phyloP scores from a whole-genome alignment of 2,797 vertebrate species.

The Pseudochirops corinnae region DNA sequence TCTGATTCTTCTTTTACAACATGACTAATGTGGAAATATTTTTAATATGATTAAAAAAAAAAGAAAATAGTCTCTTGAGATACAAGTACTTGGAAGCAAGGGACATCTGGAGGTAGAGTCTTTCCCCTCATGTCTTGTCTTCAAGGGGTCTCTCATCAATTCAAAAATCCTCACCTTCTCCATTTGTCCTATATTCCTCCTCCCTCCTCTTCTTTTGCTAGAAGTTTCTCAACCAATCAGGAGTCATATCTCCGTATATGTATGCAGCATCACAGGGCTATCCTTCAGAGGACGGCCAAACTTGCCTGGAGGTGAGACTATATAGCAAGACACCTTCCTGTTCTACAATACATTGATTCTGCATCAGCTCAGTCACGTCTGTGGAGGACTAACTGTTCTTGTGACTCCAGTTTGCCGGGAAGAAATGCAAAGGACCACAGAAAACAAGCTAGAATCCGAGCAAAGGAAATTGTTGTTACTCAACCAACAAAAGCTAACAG shows the following conservation, averaged over 20 bases:
- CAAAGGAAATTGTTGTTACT: not conserved
- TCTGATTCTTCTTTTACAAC: no score
- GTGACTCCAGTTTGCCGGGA: not conserved
- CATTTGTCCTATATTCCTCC: not conserved
- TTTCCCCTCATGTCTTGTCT: not conserved
- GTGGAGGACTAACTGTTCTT: not conserved
- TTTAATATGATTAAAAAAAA: no score
- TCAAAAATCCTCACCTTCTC: not conserved
- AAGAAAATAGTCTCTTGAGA: not conserved
- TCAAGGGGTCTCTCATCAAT: not conserved
- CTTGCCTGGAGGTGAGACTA: not conserved
- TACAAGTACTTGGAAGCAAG: not conserved
- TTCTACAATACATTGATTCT: not conserved
- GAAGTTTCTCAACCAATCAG: not conserved
- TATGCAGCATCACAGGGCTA: not conserved
- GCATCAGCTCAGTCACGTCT: not conserved
- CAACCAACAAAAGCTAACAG: not conserved
- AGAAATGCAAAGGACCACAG: not conserved
- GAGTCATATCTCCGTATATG: not conserved
- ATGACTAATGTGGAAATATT: no score
- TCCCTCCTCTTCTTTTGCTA: not conserved
- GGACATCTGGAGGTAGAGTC: not conserved
- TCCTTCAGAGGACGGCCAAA: not conserved
- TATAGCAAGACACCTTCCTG: not conserved
- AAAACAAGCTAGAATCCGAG: not conserved